phyloP scores from a whole-genome alignment of 2,113 vertebrate genomes.

The Hippocampus mohnikei region DNA sequence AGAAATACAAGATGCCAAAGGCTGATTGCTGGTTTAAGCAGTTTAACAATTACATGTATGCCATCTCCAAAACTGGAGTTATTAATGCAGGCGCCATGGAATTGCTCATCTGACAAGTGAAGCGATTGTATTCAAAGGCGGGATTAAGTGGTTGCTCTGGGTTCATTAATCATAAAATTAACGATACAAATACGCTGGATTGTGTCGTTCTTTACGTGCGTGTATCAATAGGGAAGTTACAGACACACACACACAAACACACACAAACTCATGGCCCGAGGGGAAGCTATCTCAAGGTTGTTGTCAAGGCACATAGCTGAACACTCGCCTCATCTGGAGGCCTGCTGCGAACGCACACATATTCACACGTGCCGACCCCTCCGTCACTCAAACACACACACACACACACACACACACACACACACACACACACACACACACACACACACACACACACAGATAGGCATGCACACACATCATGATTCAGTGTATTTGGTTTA shows the following conservation, averaged over 20 bases:
- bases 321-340: slow-evolving; percentile 60
- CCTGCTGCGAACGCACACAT: slow-evolving; percentile 27
- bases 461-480: no score
- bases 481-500: not conserved
- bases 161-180: not conserved
- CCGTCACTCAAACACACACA: slow-evolving; percentile 4
- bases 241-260: not conserved
- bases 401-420: not conserved
- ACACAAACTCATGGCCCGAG: slow-evolving; percentile 11
- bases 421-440: slow-evolving; percentile 1
- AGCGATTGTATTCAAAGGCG: not conserved
- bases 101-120: not conserved
- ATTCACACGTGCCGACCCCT: slow-evolving; percentile 23
- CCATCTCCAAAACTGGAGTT: not conserved
- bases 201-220: not conserved
- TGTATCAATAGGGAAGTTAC: not conserved
- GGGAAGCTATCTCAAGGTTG: slow-evolving; percentile 46
- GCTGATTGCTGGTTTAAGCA: no score
- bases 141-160: not conserved
- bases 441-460: not conserved
- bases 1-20: no score
- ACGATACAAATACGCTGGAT: not conserved
- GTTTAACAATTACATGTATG: not conserved
- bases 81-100: not conserved
- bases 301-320: slow-evolving; percentile 54